Evolutionary conservation across 2,888 invertebrate species (phyloP).

Genomic region (Ceriagrion tenellum): DNA sequence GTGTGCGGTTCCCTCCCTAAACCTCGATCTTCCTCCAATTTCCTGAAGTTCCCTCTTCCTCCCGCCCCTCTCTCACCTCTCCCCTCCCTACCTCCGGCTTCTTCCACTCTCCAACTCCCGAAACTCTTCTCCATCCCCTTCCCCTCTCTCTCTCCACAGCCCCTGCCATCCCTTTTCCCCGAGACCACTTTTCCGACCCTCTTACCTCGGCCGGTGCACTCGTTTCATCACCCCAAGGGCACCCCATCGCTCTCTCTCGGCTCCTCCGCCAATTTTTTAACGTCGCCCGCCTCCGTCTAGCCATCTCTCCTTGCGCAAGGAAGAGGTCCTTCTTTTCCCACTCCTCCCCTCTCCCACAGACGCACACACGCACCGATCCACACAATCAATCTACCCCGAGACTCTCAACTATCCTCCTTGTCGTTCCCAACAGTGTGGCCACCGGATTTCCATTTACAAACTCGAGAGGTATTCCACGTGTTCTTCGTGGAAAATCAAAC

Average conservation of each 20-base stretch:
- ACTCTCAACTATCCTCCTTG: background rate
- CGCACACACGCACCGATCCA: background rate
- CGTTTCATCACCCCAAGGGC: background rate
- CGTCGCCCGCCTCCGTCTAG: background rate
- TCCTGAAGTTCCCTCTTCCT: constrained; percentile 24
- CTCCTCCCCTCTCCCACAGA: no score
- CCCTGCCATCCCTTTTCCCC: background rate
- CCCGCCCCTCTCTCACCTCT: background rate
- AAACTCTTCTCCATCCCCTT: no score
- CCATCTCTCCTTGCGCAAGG: background rate
- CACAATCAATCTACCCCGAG: background rate
- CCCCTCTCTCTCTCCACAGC: background rate
- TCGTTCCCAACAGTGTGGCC: background rate
- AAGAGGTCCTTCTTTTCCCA: background rate
- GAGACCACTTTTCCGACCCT: no score
- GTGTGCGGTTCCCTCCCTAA: background rate
- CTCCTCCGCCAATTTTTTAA: background rate
- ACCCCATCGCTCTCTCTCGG: background rate
- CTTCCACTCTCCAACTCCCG: background rate
- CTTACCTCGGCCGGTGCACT: background rate
- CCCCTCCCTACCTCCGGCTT: background rate
- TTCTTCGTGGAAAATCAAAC: no score
- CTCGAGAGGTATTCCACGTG: no score
- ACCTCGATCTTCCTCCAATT: constrained; percentile 38
- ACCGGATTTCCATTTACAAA: no score